These are phyloP conservation scores for Lepisosteus oculatus DNA, from an alignment of 2,113 vertebrate genomes.

Conservation along the genomic window DNA sequence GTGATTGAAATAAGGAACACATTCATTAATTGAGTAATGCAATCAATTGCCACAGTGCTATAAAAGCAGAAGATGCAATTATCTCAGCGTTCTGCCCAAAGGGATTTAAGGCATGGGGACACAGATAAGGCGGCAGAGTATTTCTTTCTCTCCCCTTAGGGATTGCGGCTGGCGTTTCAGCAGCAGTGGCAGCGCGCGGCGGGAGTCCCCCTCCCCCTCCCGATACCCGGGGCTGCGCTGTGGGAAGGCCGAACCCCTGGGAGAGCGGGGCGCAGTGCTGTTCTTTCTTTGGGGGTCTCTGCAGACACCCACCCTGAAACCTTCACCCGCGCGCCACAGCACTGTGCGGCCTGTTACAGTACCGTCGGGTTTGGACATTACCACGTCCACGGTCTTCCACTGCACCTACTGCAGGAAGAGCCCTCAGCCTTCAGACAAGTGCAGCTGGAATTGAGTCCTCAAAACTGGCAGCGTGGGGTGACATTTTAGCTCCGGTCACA, in stretches of 20 bases:
- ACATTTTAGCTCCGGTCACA: no score
- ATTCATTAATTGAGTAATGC: slow-evolving; percentile 39
- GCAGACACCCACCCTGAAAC: no score
- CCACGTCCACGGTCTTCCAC: no score
- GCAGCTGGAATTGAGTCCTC: no score
- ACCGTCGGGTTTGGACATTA: no score
- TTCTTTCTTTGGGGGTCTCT: no score
- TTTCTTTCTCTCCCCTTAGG: background rate
- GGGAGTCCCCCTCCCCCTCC: slow-evolving; percentile 10
- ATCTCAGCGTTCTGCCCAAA: slow-evolving; percentile 40
- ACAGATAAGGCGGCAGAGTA: slow-evolving; percentile 32
- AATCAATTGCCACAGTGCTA: slow-evolving; percentile 31
- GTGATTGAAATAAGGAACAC: slow-evolving; percentile 28
- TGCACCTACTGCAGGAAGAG: no score
- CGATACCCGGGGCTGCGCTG: slow-evolving; percentile 13
- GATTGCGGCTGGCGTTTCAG: slow-evolving; percentile 13
- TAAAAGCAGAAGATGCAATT: slow-evolving; percentile 29
- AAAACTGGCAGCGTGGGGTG: no score
- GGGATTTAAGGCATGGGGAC: slow-evolving; percentile 38
- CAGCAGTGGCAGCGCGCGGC: slow-evolving; percentile 12
- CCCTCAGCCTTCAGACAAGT: no score
- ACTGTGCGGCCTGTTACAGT: no score
- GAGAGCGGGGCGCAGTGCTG: no score
- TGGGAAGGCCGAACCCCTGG: background rate
- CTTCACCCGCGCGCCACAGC: no score